A percentile compares a stretch with the other conserved stretches of the same genome.
These are phyloP conservation scores for Holothuria scabra DNA, from an alignment of 53 echinoderm and acorn worm genomes.

Conservation along the genomic window DNA sequence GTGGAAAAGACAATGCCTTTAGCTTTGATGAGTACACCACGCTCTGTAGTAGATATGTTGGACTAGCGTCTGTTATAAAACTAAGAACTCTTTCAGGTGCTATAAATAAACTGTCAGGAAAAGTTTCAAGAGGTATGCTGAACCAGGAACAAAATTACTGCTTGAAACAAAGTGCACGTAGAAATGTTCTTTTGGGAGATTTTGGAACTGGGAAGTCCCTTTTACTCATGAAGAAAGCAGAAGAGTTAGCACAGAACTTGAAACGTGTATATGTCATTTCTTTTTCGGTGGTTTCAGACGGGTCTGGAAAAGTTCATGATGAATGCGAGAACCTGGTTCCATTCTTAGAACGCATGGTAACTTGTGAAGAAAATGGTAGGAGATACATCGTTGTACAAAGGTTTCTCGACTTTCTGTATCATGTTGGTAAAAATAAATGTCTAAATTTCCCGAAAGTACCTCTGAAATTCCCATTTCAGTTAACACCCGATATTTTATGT, in stretches of 20 bases:
- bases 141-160: constrained; percentile 1
- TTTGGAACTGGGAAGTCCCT: constrained; percentile 44
- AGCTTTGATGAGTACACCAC: background rate
- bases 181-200: constrained; percentile 21
- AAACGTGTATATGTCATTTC: constrained; percentile 14
- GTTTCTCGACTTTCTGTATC: background rate
- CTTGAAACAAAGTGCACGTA: background rate
- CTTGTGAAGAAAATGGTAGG: background rate
- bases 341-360: background rate
- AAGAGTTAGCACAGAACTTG: background rate
- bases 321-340: constrained; percentile 22
- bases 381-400: background rate
- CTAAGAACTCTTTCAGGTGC: constrained; percentile 24
- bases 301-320: constrained; percentile 23
- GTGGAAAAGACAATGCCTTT: background rate
- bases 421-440: background rate
- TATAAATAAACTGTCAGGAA: background rate
- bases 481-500: constrained; percentile 27
- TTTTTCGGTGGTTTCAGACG: constrained; percentile 16
- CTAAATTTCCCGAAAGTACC: background rate
- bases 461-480: constrained; percentile 2
- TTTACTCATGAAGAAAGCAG: constrained; percentile 10
- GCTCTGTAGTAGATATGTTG: constrained; percentile 36
- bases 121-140: background rate
- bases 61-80: constrained; percentile 23